phyloP scores from a whole-genome alignment of 37 sponge, comb jelly and placozoan species.

The Ianthella basta region DNA sequence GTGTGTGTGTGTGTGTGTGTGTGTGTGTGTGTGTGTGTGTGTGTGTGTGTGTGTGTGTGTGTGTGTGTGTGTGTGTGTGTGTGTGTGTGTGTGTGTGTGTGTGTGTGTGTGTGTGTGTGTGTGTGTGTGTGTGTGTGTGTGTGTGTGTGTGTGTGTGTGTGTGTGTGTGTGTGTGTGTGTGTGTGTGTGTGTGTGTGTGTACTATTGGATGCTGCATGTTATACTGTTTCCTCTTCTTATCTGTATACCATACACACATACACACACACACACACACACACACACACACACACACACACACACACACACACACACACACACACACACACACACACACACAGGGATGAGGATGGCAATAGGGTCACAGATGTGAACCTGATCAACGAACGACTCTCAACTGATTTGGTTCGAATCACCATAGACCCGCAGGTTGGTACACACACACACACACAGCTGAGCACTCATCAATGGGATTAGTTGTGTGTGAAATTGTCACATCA shows the following conservation, averaged over 20 bases:
- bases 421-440: too few relatives aligned
- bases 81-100: conserved; percentile 25
- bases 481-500: background rate
- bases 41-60: conserved; percentile 2
- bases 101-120: conserved; percentile 9
- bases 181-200: background rate
- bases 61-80: conserved; percentile 16
- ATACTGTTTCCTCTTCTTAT: background rate
- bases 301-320: background rate
- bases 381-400: too few relatives aligned
- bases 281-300: too few relatives aligned
- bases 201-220: background rate
- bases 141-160: conserved; percentile 36
- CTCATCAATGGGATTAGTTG: background rate
- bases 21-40: conserved; percentile 19
- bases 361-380: too few relatives aligned
- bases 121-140: conserved; percentile 36
- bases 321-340: background rate
- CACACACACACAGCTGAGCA: background rate
- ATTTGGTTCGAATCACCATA: too few relatives aligned
- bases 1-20: conserved; percentile 22
- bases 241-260: background rate
- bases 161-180: conserved; percentile 36
- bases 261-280: too few relatives aligned
- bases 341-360: too few relatives aligned